Conservation (phyloP, 2,888 invertebrate genomes). For the Eilema sororculum region DNA sequence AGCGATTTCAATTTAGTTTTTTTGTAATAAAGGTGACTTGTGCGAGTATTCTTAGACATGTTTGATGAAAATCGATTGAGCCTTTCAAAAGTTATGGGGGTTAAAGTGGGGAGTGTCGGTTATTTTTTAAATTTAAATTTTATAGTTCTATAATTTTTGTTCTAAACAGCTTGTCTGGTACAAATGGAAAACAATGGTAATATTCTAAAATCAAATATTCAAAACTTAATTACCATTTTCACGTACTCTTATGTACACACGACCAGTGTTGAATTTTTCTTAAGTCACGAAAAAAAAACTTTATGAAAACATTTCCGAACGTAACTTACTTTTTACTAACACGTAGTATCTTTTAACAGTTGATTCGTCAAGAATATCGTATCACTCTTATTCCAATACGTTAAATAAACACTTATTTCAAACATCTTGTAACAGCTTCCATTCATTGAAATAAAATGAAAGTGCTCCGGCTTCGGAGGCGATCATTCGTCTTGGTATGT, state of each 20-base stretch:
- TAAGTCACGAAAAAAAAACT: not conserved
- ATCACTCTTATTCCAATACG: slow-evolving; percentile 11
- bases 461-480: slow-evolving; percentile 44
- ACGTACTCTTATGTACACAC: not conserved
- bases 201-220: not conserved
- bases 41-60: too few species aligned
- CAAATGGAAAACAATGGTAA: too few species aligned
- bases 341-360: not conserved
- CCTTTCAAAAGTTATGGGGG: too few species aligned
- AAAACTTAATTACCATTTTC: too few species aligned
- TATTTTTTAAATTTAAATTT: too few species aligned
- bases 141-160: too few species aligned
- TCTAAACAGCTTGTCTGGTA: too few species aligned
- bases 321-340: not conserved
- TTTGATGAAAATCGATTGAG: too few species aligned
- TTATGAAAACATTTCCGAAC: not conserved
- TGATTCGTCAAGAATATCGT: slow-evolving; percentile 1
- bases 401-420: slow-evolving; percentile 19
- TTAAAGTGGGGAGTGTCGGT: too few species aligned
- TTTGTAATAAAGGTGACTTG: too few species aligned
- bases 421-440: slow-evolving; percentile 22
- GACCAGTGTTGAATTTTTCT: not conserved
- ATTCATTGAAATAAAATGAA: slow-evolving; percentile 53
- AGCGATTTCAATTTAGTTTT: too few species aligned
- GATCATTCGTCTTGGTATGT: slow-evolving; percentile 53